Evolutionary conservation across 2,888 invertebrate genomes (phyloP).

Genomic region (Agonum fuliginosum): DNA sequence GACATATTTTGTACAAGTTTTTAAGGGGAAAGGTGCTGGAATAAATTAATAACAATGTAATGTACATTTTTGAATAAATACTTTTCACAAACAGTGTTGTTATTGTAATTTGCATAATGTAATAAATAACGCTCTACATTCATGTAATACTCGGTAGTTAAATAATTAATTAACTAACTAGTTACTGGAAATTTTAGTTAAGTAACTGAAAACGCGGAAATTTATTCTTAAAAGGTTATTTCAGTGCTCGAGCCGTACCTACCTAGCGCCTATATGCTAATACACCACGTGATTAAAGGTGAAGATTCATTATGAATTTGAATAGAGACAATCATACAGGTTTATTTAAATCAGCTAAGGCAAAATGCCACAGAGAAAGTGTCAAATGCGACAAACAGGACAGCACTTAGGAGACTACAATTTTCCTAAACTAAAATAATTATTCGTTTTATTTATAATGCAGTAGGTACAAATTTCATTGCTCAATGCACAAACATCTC

Average conservation of each 20-base stretch:
- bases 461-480: too few species aligned
- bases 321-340: slow-evolving; percentile 15
- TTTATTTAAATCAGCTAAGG: slow-evolving; percentile 43
- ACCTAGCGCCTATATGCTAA: slow-evolving; percentile 39
- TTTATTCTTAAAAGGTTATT: slow-evolving; percentile 50
- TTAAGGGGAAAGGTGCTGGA: slow-evolving; percentile 55
- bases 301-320: slow-evolving; percentile 53
- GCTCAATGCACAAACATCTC: too few species aligned
- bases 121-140: slow-evolving; percentile 11
- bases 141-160: slow-evolving; percentile 9
- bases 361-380: slow-evolving; percentile 53
- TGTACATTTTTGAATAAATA: slow-evolving; percentile 26
- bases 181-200: slow-evolving; percentile 36
- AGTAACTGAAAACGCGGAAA: slow-evolving; percentile 56
- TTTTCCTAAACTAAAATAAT: too few species aligned
- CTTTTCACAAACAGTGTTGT: too few species aligned
- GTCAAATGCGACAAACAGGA: too few species aligned
- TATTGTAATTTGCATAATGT: slow-evolving; percentile 1
- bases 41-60: too few species aligned
- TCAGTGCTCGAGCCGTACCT: slow-evolving; percentile 41
- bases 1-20: slow-evolving; percentile 24
- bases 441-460: too few species aligned
- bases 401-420: too few species aligned
- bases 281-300: slow-evolving; percentile 43
- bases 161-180: slow-evolving; percentile 42